These are phyloP conservation scores for Corythucha ciliata DNA, from an alignment of 2,888 invertebrate genomes.

Conservation along the genomic window DNA sequence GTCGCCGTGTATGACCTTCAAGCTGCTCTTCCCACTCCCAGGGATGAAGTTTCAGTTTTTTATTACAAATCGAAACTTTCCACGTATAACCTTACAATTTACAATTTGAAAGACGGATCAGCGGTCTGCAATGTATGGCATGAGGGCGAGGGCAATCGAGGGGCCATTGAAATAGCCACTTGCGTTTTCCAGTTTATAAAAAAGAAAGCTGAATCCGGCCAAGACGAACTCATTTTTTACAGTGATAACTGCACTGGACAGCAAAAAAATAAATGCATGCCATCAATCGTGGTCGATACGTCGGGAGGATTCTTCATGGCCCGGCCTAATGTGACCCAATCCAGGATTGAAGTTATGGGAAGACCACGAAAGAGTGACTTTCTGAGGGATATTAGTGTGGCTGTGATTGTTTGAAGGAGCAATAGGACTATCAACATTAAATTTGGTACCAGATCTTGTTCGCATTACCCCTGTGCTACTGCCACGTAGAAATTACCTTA, in stretches of 20 bases:
- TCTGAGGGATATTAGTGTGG: too few species aligned
- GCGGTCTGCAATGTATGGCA: conserved; percentile 32
- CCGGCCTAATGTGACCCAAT: too few species aligned
- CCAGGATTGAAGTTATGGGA: too few species aligned
- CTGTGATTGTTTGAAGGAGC: too few species aligned
- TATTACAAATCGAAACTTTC: conserved; percentile 13
- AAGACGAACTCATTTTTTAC: not conserved
- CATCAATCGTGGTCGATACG: too few species aligned
- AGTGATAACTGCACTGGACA: not conserved
- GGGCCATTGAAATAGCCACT: conserved; percentile 26
- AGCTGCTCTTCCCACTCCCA: conserved; percentile 4
- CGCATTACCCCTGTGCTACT: too few species aligned
- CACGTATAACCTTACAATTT: conserved; percentile 5
- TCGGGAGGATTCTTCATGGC: too few species aligned
- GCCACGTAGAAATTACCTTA: too few species aligned
- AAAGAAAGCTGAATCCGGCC: not conserved
- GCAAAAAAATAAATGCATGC: too few species aligned
- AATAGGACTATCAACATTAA: too few species aligned
- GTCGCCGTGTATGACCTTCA: conserved; percentile 11
- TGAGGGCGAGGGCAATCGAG: conserved; percentile 27
- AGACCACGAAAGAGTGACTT: too few species aligned
- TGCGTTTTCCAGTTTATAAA: not conserved
- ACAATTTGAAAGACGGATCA: not conserved
- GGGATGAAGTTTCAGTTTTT: conserved; percentile 5
- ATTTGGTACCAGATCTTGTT: too few species aligned